Evolutionary conservation across 2,113 vertebrate genomes (phyloP).

Genomic region (Alectura lathami): DNA sequence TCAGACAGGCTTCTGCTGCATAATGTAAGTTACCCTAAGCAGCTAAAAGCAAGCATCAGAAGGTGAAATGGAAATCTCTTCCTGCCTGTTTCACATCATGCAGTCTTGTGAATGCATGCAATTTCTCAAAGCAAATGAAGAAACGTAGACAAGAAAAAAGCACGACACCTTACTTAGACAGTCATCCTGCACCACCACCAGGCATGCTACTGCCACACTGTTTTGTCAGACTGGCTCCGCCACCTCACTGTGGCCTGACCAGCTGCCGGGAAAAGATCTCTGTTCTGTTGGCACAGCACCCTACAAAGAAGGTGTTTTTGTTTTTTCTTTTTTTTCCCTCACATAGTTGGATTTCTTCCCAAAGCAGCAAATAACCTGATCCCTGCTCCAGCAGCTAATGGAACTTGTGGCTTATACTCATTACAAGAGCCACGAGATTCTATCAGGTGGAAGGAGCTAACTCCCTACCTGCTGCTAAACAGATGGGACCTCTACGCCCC

Average conservation of each 20-base stretch:
- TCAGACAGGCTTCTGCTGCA: neutral
- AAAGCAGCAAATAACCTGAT: neutral
- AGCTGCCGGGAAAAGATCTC: neutral
- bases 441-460: neutral
- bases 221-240: accelerated
- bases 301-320: neutral
- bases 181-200: accelerated
- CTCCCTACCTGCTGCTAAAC: neutral
- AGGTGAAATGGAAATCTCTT: no score
- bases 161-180: neutral
- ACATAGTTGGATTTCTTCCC: neutral
- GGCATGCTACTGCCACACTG: accelerated
- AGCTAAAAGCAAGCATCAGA: neutral
- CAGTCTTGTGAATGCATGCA: accelerated
- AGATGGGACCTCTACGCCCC: neutral
- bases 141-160: no score
- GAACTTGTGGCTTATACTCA: neutral
- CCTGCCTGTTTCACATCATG: neutral
- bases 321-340: neutral
- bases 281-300: neutral
- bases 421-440: neutral
- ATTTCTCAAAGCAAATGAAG: neutral
- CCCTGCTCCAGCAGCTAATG: neutral
- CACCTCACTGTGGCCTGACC: neutral
- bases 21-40: neutral